Conservation (phyloP, 2,113 vertebrate species). For the Cygnus buccinator region DNA sequence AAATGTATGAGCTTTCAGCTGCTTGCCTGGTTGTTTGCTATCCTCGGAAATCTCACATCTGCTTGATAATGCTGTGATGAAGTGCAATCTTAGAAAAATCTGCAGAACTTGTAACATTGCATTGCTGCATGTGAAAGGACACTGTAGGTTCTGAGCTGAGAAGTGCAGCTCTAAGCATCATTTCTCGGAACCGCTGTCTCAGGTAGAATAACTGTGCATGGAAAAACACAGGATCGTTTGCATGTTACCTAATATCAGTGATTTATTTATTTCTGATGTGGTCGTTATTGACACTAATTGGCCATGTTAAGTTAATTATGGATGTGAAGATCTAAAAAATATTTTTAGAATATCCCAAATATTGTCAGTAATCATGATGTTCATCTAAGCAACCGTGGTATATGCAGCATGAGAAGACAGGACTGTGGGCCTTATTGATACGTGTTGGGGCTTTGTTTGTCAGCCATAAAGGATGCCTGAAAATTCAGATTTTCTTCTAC, state of each 20-base stretch:
- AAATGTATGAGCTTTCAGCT: background rate
- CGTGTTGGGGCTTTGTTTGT: background rate
- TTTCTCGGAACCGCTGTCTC: fast-evolving
- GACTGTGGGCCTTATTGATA: background rate
- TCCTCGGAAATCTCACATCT: background rate
- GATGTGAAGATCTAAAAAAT: background rate
- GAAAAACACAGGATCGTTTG: background rate
- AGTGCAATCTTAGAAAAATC: background rate
- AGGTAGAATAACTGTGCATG: fast-evolving
- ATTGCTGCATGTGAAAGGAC: background rate
- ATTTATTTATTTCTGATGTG: background rate
- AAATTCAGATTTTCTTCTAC: background rate
- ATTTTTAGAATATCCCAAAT: background rate
- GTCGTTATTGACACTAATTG: background rate
- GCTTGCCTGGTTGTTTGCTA: background rate
- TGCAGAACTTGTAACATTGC: background rate
- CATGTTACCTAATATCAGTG: background rate
- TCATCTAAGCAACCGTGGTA: background rate
- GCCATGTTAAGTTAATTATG: background rate
- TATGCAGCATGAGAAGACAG: too few relatives aligned
- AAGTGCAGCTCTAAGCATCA: fast-evolving
- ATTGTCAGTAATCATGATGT: background rate
- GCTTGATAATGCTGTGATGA: background rate
- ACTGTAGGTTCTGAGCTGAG: background rate
- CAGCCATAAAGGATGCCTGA: background rate